Evolutionary conservation across 1,140 invertebrate genomes (phyloP).

Genomic region (Hyles vespertilio): DNA sequence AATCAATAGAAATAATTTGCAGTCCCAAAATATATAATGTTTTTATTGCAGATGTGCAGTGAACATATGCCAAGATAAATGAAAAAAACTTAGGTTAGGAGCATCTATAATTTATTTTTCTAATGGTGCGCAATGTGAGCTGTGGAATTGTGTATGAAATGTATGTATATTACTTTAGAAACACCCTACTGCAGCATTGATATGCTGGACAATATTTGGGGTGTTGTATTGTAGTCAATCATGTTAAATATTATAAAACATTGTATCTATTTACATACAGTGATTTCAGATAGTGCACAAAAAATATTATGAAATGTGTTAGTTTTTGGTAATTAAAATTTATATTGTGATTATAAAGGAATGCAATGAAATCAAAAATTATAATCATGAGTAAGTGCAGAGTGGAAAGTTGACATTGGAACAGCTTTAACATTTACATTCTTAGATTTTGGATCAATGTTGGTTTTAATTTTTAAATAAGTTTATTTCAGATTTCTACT

Average conservation of each 20-base stretch:
- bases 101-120: slow-evolving; percentile 73
- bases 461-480: too few relatives aligned
- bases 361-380: slow-evolving; percentile 26
- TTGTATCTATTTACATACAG: slow-evolving; percentile 63
- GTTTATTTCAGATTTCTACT: too few relatives aligned
- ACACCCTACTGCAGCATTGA: slow-evolving; percentile 47
- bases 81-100: slow-evolving; percentile 56
- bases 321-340: slow-evolving; percentile 38
- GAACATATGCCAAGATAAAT: slow-evolving; percentile 73
- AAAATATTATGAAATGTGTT: slow-evolving; percentile 39
- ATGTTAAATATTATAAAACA: slow-evolving; percentile 59
- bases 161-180: slow-evolving; percentile 50
- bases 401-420: slow-evolving; percentile 1
- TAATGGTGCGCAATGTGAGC: slow-evolving; percentile 72
- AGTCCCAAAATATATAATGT: neutral
- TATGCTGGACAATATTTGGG: slow-evolving; percentile 62
- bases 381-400: slow-evolving; percentile 3
- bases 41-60: slow-evolving; percentile 61
- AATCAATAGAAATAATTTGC: neutral
- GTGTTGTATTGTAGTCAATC: slow-evolving; percentile 66
- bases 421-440: too few relatives aligned
- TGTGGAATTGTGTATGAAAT: slow-evolving; percentile 66
- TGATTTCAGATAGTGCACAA: slow-evolving; percentile 60
- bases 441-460: too few relatives aligned
- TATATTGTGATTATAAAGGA: slow-evolving; percentile 34